Base-by-base conservation (phyloP, 2,888 invertebrate species). In the Trissolcus brochymenae region DNA sequence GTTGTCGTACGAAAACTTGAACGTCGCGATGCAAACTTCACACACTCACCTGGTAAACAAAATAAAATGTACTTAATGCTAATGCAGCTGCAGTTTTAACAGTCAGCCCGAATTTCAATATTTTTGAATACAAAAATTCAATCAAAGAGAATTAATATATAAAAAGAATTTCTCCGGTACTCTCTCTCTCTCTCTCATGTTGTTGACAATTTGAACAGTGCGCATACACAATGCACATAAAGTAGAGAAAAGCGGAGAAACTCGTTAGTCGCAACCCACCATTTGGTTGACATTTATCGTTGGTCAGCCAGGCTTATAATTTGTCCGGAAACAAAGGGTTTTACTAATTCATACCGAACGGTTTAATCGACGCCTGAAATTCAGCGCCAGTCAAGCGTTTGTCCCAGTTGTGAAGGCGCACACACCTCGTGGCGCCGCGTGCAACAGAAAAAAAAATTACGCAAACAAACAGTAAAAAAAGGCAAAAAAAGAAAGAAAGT, bases 1-100 rank as follows among this genome's bases (percentile, higher is more conserved):
- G 84, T 87, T 87, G 80, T 80, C 75, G 76, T 76, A 80, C 78
- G 81, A 74, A 85, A 87, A 86, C 85, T 87, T 85, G 74, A 81
- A 72, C 80, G 79, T 79, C 77, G 64, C 70, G 70, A 62, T 77
- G 78, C 78, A 75, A 72, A 75, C 67, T 75, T 65, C 40, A 62
- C 66, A 64, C 66, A 62, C 78, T 74, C 71, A 71, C 67, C 70
- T 62, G 67, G 53, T 74, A 78, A 78, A 78, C 78, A 78, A 78
- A 74, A 78, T 74, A 71, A 73, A 78, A 78, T 78, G 74, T 73
- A 35, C 73, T 65, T 60, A 41, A 65, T 71, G 53, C 66, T 71
- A 71, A 64, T 68, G 68, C 68, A 79, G 72, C 67, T 55, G 40
- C 56, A 75, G 54, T 74, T 72, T 79, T 72, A 72, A 75, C 68